Evolutionary conservation across 2,888 invertebrate species (phyloP).

Genomic region (Trichopria drosophilae): DNA sequence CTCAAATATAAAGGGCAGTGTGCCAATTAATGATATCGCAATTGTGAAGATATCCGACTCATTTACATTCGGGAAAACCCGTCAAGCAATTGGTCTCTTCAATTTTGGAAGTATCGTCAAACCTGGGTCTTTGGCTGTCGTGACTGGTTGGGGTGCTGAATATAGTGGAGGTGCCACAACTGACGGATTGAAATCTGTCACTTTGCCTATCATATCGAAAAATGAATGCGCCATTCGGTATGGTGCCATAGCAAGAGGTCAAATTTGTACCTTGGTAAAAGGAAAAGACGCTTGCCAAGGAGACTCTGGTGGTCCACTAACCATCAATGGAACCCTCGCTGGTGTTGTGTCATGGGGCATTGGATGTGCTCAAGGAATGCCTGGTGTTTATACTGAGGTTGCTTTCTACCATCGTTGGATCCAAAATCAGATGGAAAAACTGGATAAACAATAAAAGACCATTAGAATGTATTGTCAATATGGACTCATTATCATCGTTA

Average conservation of each 20-base stretch:
- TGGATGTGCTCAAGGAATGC: constrained; percentile 61
- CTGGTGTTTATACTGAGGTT: constrained; percentile 61
- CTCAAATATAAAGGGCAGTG: constrained; percentile 49
- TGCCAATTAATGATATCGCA: constrained; percentile 60
- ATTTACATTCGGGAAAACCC: constrained; percentile 58
- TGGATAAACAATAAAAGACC: too few relatives aligned
- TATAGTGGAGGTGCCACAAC: constrained; percentile 36
- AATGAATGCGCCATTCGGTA: constrained; percentile 53
- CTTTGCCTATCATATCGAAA: constrained; percentile 63
- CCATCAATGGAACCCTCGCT: constrained; percentile 41
- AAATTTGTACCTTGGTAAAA: too few relatives aligned
- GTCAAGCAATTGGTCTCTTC: constrained; percentile 60
- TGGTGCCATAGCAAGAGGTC: constrained; percentile 48
- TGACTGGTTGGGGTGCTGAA: constrained; percentile 45
- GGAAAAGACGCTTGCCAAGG: constrained; percentile 55
- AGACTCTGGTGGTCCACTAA: constrained; percentile 46
- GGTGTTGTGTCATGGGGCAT: constrained; percentile 59
- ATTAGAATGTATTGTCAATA: too few relatives aligned
- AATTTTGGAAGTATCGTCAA: too few relatives aligned
- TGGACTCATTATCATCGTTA: too few relatives aligned
- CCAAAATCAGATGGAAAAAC: too few relatives aligned
- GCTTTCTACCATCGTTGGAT: too few relatives aligned
- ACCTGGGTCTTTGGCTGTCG: constrained; percentile 33
- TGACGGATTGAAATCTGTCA: constrained; percentile 59
- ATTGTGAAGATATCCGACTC: constrained; percentile 60